Conservation (phyloP, 2,113 vertebrate genomes). For the Oreotrochilus melanogaster region DNA sequence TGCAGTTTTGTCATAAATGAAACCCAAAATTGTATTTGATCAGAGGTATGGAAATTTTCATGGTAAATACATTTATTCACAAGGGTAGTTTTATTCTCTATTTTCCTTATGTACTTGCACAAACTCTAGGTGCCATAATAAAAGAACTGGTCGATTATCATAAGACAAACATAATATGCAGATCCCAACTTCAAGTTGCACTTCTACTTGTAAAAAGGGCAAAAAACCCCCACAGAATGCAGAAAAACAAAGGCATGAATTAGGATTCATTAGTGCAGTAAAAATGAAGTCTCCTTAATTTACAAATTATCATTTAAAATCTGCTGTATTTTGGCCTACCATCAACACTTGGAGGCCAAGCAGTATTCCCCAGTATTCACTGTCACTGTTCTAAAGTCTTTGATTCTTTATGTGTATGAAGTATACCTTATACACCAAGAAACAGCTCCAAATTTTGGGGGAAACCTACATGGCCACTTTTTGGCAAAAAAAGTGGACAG, state of each 20-base stretch:
- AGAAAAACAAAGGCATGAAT: not conserved
- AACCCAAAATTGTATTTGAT: slow-evolving; percentile 39
- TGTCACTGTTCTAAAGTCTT: not conserved
- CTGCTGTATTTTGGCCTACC: not conserved
- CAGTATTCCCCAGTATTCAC: not conserved
- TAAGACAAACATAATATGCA: not conserved
- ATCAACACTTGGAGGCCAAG: not conserved
- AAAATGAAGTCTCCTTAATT: not conserved
- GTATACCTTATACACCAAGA: not conserved
- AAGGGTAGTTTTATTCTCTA: not conserved
- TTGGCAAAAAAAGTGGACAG: not conserved
- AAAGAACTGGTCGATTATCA: not conserved
- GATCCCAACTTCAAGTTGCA: not conserved
- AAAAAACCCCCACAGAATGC: not conserved
- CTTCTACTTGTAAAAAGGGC: not conserved
- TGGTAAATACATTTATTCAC: slow-evolving; percentile 34
- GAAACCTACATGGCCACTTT: rapidly evolving
- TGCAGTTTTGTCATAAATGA: slow-evolving; percentile 43
- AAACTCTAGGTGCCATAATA: not conserved
- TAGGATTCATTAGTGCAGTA: not conserved
- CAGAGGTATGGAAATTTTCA: slow-evolving; percentile 12
- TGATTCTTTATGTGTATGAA: not conserved
- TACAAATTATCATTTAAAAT: rapidly evolving
- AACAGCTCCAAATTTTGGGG: not conserved
- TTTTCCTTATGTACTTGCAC: not conserved